Evolutionary conservation across 2,113 vertebrate species (phyloP), one percentile per base, ranked within the genome.

Genomic region (Mastomys coucha): DNA sequence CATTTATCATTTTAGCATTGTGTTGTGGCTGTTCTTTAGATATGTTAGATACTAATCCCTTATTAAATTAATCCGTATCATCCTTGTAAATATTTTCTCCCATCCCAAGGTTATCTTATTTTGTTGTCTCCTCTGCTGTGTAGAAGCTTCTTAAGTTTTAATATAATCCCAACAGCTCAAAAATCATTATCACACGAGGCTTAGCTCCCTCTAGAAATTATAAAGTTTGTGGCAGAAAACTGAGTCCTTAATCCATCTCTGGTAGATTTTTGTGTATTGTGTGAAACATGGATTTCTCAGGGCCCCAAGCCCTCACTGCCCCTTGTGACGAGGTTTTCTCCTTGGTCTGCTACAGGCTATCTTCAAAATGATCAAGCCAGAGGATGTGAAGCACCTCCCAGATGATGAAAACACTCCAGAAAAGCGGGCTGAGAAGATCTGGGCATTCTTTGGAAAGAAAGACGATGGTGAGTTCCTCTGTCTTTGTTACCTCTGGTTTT

Each of bases 321-420:
- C 45, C 36, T 63, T 69, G 42, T 91, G 36, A 96, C 3, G 0
- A 0, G 5, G 19, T 42, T 17, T 70, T 90, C 72, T 51, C 91
- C 73, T 80, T 19, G 77, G 51, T 96, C 73, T 70, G 84, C 84
- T 69, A 36, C 96, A 99, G 99, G 99, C 99, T 3, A 99, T 99
- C 98, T 99, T 99, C 98, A 99, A 99, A 98, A 99, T 99, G 99
- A 99, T 99, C 95, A 99, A 97, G 13, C 95, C 24, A 0, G 99
- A 99, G 0, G 99, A 99, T 42, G 97, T 99, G 96, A 98, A 98
- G 85, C 96, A 97, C 73, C 99, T 99, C 56, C 98, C 99, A 0
- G 99, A 99, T 1, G 99, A 99, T 13, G 99, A 99, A 91, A 98
- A 99, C 97, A 99, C 99, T 0, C 99, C 99, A 0, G 99, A 99